Conservation (phyloP, 2,113 vertebrate species). For the Illadopsis cleaveri region DNA sequence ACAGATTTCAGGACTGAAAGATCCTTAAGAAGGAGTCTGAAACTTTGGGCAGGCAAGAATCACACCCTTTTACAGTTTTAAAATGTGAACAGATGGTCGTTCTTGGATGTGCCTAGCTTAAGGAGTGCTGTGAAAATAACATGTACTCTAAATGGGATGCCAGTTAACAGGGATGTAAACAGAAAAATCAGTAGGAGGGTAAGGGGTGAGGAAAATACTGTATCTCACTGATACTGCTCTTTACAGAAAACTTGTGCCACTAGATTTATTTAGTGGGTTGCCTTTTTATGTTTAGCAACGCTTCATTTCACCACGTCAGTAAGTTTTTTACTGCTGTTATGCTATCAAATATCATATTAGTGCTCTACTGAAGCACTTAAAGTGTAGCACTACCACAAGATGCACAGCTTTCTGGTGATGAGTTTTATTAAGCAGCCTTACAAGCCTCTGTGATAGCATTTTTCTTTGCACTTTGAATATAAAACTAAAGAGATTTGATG, state of each 20-base stretch:
- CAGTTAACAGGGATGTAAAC: constrained; percentile 31
- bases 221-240: neutral
- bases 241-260: neutral
- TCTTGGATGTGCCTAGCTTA: neutral
- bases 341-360: constrained; percentile 9
- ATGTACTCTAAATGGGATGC: neutral
- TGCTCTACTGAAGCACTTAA: neutral
- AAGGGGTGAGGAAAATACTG: neutral
- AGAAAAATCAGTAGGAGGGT: constrained; percentile 2
- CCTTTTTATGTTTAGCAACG: constrained; percentile 23
- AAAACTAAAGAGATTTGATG: constrained; percentile 51
- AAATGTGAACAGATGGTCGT: constrained; percentile 18
- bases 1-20: neutral
- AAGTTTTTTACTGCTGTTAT: neutral
- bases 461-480: constrained; percentile 18
- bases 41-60: neutral
- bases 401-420: neutral
- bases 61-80: neutral
- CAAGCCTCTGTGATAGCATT: neutral
- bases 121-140: constrained; percentile 33
- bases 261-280: constrained; percentile 27
- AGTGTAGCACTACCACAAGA: neutral
- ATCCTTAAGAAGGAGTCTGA: neutral
- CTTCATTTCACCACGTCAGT: neutral
- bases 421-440: constrained; percentile 19